phyloP scores from a whole-genome alignment of 1,140 invertebrate genomes.

The Antheraea mylitta region DNA sequence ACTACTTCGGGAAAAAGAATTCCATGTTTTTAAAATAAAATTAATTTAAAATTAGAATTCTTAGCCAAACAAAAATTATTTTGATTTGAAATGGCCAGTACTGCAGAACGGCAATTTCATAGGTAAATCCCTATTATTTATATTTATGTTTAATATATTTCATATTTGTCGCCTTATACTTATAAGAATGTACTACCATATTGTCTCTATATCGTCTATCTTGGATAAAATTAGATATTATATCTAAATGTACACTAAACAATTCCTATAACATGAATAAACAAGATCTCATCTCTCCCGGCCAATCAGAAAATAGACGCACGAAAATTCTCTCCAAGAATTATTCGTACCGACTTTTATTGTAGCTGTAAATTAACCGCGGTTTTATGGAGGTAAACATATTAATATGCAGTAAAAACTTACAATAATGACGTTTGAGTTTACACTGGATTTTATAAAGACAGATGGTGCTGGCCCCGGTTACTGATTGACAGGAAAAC shows the following conservation, averaged over 20 bases:
- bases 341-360: conserved; percentile 41
- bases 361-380: conserved; percentile 55
- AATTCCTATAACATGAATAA: neutral
- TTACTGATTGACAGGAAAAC: conserved; percentile 67
- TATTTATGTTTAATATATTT: too few species aligned
- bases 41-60: too few species aligned
- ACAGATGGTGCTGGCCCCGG: conserved; percentile 57
- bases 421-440: conserved; percentile 59
- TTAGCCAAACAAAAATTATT: too few species aligned
- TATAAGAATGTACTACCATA: too few species aligned
- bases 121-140: too few species aligned
- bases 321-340: neutral
- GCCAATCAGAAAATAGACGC: conserved; percentile 3
- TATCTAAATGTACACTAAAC: neutral
- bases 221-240: too few species aligned
- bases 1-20: too few species aligned
- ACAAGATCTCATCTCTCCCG: neutral
- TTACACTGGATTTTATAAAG: conserved; percentile 70
- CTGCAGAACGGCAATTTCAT: too few species aligned
- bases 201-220: too few species aligned
- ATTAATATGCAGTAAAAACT: conserved; percentile 68
- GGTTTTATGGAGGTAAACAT: conserved; percentile 56
- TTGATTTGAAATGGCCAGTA: too few species aligned
- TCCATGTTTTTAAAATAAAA: too few species aligned
- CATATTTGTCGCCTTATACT: too few species aligned